Evolutionary conservation across 2,113 vertebrate genomes (phyloP).

Genomic region (Esox niger): DNA sequence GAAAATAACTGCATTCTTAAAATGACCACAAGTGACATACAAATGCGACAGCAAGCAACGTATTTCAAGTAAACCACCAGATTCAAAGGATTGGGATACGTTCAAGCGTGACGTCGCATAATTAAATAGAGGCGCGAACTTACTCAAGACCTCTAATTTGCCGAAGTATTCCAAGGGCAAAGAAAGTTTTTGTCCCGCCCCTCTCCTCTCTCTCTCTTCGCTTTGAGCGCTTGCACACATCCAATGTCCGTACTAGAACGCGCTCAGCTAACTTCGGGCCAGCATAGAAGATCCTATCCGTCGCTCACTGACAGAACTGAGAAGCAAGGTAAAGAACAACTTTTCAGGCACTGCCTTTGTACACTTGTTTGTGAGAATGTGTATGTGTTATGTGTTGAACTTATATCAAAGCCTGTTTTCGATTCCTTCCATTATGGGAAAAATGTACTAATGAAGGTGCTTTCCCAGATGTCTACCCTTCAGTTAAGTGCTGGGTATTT

Average conservation of each 20-base stretch:
- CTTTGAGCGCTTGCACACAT: constrained; percentile 32
- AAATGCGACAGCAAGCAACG: no score
- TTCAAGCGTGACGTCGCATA: background rate
- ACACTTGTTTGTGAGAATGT: background rate
- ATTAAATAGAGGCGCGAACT: background rate
- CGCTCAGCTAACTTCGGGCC: constrained; percentile 47
- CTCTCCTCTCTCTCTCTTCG: constrained; percentile 19
- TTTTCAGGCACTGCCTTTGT: background rate
- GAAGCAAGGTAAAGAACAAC: constrained; percentile 46
- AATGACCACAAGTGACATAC: no score
- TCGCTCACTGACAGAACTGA: constrained; percentile 7
- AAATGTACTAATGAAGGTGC: background rate
- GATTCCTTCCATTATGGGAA: background rate
- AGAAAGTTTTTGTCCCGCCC: constrained; percentile 50
- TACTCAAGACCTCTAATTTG: constrained; percentile 14
- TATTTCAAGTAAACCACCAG: background rate
- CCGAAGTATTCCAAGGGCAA: constrained; percentile 28
- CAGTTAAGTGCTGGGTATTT: background rate
- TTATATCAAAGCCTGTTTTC: background rate
- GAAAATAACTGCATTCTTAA: no score
- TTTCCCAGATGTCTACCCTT: background rate
- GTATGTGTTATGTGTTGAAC: background rate
- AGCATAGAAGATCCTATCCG: constrained; percentile 16
- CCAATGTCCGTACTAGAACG: constrained; percentile 30
- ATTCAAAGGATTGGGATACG: no score